These are phyloP conservation scores for Stomatorhinus ivindoensis DNA, from an alignment of 2,113 vertebrate genomes.

Conservation along the genomic window DNA sequence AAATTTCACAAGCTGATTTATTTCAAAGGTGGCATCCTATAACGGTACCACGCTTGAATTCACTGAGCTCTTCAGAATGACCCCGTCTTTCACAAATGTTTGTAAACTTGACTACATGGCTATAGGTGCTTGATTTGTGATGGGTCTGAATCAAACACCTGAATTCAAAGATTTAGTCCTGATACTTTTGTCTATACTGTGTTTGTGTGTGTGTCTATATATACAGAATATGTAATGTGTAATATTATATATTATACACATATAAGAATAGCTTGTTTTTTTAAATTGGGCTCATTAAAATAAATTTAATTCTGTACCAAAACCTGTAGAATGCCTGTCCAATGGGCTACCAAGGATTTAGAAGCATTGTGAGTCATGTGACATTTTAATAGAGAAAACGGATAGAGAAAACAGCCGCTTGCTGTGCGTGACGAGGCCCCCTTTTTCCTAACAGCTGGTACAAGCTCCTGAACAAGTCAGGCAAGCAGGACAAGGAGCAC, in stretches of 20 bases:
- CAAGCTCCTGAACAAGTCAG: conserved; percentile 74
- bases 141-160: neutral
- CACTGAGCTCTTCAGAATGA: neutral
- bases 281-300: neutral
- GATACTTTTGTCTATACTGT: no score
- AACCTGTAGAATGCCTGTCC: neutral
- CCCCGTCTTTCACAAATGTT: neutral
- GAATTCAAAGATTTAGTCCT: neutral
- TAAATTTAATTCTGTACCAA: neutral
- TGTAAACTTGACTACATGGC: neutral
- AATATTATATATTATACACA: no score
- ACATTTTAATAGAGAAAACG: neutral
- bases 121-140: neutral
- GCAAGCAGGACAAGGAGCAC: conserved; percentile 83
- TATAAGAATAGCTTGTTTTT: neutral
- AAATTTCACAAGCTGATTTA: neutral
- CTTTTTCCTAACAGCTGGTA: conserved; percentile 71
- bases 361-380: neutral
- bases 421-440: neutral
- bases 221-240: no score
- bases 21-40: no score
- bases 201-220: neutral
- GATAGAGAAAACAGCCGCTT: no score
- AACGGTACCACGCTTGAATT: neutral
- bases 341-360: neutral